Base-by-base conservation (phyloP, 2,797 vertebrate genomes). In the Chrysocyon brachyurus region DNA sequence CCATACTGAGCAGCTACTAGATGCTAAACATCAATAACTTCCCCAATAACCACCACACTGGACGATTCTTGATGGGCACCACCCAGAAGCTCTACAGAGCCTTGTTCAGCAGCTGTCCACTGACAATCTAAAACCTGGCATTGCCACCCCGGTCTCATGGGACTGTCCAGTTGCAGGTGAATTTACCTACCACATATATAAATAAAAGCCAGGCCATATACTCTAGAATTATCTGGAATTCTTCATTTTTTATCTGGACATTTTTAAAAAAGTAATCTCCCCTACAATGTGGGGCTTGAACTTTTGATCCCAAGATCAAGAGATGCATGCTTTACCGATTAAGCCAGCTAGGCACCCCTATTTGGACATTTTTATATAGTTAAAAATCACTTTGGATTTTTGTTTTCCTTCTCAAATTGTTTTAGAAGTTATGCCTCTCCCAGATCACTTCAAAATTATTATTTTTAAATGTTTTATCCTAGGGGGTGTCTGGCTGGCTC, bases 351-450 rank as follows among this genome's bases (percentile, higher is more conserved):
- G 73, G 46, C 1, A 2, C 73, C 24, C 8, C 26, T 24, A 81
- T 70, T 16, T 54, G 63, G 49, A 89, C 36, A 68, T 70, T 88
- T 94, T 92, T 87, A 57, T 73, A 79, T 2, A 85, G 66, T 77
- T 82, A 75, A 96, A 85, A 93, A 66, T 75, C 4, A 72, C 66
- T 90, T 78, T 46, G 22, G 33, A 81, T 83, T 96, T 52, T 82
- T 83, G 57, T 93, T 87, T 96, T 81, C 64, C 22, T 92, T 94
- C 87, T 87, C 94, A 90, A 79, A 96, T 70, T 96, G n/a, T 78
- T 90, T 92, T 87, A 19, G 57, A 94, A 96, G 90, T 78, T 56
- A 31, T 1, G 84, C 5, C 22, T 78, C 70, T 94, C 59, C 24
- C 73, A 95, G 24, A 81, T 95, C 54, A 86, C 57, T 85, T 87